These are phyloP conservation scores for Euura lappo DNA, from an alignment of 1,140 invertebrate genomes.

Conservation along the genomic window DNA sequence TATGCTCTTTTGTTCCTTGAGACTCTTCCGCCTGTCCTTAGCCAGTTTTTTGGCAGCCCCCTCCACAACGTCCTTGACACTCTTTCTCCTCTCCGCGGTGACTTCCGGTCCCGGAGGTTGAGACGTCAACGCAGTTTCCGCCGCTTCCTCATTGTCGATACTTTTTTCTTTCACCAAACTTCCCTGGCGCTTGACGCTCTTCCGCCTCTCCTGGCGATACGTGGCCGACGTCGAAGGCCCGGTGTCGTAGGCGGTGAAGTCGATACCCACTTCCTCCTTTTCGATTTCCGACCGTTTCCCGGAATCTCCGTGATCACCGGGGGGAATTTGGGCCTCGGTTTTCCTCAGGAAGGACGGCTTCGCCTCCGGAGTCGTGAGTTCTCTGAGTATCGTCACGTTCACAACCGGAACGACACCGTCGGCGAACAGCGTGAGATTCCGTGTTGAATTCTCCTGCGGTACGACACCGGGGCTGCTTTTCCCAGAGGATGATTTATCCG, in stretches of 20 bases:
- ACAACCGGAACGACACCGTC: slow-evolving; percentile 2
- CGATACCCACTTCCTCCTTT: not conserved
- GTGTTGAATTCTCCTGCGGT: not conserved
- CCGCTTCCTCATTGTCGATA: not conserved
- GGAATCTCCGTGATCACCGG: not conserved
- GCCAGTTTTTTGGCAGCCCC: not conserved
- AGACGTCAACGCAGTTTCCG: not conserved
- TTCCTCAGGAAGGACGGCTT: too few species aligned
- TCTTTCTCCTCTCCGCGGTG: not conserved
- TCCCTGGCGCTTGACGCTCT: slow-evolving; percentile 4
- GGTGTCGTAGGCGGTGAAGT: not conserved
- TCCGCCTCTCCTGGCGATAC: not conserved
- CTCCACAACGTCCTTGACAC: slow-evolving; percentile 21
- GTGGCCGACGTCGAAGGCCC: not conserved
- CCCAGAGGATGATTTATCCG: not conserved
- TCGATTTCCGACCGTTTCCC: not conserved
- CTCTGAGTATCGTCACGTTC: not conserved
- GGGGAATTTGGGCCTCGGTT: not conserved
- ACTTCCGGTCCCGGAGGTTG: not conserved
- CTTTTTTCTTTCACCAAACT: slow-evolving; percentile 2
- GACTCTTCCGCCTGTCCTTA: slow-evolving; percentile 32
- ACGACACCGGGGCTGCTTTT: not conserved
- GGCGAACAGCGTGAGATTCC: not conserved
- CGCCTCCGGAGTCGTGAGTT: not conserved
- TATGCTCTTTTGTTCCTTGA: slow-evolving; percentile 38